Conservation (phyloP, 2,113 vertebrate species). For the Pseudorhombus dupliciocellatus region DNA sequence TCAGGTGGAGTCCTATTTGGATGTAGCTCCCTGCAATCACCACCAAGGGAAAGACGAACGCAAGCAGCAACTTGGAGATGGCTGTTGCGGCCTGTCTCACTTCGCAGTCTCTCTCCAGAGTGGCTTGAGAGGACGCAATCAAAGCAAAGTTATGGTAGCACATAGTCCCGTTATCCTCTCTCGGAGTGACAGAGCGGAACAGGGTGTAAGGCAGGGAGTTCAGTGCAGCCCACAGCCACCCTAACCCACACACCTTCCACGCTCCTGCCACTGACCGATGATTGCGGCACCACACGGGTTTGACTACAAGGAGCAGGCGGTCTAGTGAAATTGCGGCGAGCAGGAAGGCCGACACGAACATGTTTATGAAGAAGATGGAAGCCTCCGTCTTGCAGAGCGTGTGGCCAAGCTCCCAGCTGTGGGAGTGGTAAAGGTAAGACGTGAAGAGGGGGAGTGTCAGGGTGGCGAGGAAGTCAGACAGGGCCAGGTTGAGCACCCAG, state of each 20-base stretch:
- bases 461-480: constrained; percentile 91
- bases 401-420: constrained; percentile 87
- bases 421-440: constrained; percentile 77
- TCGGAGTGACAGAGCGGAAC: constrained; percentile 82
- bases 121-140: constrained; percentile 39
- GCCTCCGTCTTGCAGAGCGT: constrained; percentile 85
- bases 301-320: constrained; percentile 86
- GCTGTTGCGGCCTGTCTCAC: constrained; percentile 75
- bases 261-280: constrained; percentile 83
- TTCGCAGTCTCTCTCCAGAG: constrained; percentile 53
- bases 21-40: constrained; percentile 86
- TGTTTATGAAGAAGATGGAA: constrained; percentile 89
- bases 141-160: constrained; percentile 84
- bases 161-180: constrained; percentile 52
- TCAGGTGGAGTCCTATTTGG: constrained; percentile 81
- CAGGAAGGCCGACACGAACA: constrained; percentile 92
- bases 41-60: constrained; percentile 85
- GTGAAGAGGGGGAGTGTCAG: constrained; percentile 90
- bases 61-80: constrained; percentile 81
- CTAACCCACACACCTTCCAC: constrained; percentile 74
- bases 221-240: constrained; percentile 84
- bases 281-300: constrained; percentile 92
- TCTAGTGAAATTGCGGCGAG: constrained; percentile 90
- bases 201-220: constrained; percentile 84
- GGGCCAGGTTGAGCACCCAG: constrained; percentile 92